Conservation (phyloP, 2,113 vertebrate species). For the Peromyscus leucopus region DNA sequence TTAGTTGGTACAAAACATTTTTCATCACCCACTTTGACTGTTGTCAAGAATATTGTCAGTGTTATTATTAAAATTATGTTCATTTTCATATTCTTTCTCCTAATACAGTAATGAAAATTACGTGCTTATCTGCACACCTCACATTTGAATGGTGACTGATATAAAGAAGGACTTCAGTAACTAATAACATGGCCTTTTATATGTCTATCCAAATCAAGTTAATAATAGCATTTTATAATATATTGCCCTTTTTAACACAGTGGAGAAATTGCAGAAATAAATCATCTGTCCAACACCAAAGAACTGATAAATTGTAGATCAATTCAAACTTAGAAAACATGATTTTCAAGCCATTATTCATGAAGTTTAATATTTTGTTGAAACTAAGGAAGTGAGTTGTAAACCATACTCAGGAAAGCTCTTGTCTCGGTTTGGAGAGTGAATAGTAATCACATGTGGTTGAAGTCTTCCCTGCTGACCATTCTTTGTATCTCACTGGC, state of each 20-base stretch:
- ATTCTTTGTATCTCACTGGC: not conserved
- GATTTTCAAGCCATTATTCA: not conserved
- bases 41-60: not conserved
- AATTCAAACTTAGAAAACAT: not conserved
- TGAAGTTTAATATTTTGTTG: not conserved
- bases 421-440: not conserved
- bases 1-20: not conserved
- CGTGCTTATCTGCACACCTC: not conserved
- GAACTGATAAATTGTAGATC: not conserved
- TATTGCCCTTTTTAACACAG: not conserved
- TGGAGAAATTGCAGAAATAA: not conserved
- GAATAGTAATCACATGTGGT: accelerated
- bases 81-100: not conserved
- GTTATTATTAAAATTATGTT: not conserved
- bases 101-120: slow-evolving; percentile 1
- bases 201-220: not conserved
- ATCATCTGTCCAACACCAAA: not conserved
- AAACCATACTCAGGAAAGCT: accelerated
- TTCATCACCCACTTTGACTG: not conserved
- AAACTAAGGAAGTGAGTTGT: not conserved
- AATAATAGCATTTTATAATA: not conserved
- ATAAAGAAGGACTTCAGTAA: not conserved
- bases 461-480: not conserved
- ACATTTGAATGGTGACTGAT: not conserved
- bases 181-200: not conserved